Conservation (phyloP, 2,113 vertebrate species). For the Siniperca knerii region DNA sequence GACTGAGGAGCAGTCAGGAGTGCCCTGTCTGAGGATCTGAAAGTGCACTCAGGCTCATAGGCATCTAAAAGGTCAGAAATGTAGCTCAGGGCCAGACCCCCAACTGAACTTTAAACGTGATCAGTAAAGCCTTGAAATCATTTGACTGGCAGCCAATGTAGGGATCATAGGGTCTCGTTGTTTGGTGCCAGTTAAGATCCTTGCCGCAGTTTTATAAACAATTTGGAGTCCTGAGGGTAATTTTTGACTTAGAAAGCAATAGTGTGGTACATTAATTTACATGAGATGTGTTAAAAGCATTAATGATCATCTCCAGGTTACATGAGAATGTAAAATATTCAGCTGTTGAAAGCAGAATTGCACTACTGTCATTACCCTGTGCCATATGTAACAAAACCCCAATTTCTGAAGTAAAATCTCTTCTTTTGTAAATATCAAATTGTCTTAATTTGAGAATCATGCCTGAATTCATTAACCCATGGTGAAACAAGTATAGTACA, state of each 20-base stretch:
- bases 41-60: conserved; percentile 25
- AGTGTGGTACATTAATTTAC: not conserved
- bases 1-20: conserved; percentile 40
- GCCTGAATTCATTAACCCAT: not conserved
- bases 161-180: not conserved
- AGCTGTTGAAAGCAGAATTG: not conserved
- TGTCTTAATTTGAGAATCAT: not conserved
- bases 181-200: conserved; percentile 10
- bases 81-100: conserved; percentile 34
- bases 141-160: conserved; percentile 31
- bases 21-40: conserved; percentile 35
- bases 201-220: conserved; percentile 1
- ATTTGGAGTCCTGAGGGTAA: not conserved
- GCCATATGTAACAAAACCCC: not conserved
- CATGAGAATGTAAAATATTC: not conserved
- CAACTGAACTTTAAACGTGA: conserved; percentile 38
- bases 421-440: not conserved
- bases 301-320: not conserved
- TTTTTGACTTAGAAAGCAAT: not conserved
- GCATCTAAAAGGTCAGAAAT: conserved; percentile 52
- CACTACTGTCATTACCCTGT: not conserved
- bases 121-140: conserved; percentile 39
- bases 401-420: not conserved
- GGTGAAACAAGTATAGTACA: not conserved
- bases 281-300: not conserved